Evolutionary conservation across 2,797 vertebrate genomes (phyloP).

Genomic region (Pseudocheirus occidentalis): DNA sequence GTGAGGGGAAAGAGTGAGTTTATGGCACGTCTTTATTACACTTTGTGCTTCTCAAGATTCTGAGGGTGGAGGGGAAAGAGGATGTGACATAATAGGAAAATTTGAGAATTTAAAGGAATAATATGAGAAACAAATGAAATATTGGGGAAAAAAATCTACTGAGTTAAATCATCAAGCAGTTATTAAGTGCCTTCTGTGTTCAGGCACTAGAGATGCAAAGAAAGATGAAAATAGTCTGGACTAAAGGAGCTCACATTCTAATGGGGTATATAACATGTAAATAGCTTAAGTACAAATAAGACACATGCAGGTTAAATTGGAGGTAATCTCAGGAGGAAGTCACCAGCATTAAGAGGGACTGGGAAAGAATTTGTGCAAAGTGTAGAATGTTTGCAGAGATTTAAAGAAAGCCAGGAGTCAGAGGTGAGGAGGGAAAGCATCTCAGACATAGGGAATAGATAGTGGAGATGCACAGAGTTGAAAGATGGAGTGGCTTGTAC

Average conservation of each 20-base stretch:
- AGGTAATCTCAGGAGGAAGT: background rate
- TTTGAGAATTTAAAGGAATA: background rate
- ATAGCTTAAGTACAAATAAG: background rate
- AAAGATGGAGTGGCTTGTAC: background rate
- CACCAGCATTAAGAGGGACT: background rate
- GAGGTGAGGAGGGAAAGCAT: background rate
- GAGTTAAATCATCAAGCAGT: background rate
- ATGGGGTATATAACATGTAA: background rate
- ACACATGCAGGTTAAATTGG: background rate
- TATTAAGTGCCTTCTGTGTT: background rate
- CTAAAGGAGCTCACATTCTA: background rate
- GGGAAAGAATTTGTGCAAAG: background rate
- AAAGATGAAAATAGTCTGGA: background rate
- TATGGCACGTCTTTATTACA: background rate
- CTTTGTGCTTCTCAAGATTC: background rate
- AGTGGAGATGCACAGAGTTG: background rate
- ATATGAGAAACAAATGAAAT: background rate
- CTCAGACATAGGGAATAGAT: background rate
- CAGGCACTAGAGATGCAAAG: background rate
- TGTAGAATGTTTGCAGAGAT: background rate
- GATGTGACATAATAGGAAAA: background rate
- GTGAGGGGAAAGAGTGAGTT: background rate
- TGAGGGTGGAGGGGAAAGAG: background rate
- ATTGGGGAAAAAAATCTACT: background rate
- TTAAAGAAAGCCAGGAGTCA: background rate